These are phyloP conservation scores for Phainopepla nitens DNA, from an alignment of 2,113 vertebrate species.

Conservation along the genomic window DNA sequence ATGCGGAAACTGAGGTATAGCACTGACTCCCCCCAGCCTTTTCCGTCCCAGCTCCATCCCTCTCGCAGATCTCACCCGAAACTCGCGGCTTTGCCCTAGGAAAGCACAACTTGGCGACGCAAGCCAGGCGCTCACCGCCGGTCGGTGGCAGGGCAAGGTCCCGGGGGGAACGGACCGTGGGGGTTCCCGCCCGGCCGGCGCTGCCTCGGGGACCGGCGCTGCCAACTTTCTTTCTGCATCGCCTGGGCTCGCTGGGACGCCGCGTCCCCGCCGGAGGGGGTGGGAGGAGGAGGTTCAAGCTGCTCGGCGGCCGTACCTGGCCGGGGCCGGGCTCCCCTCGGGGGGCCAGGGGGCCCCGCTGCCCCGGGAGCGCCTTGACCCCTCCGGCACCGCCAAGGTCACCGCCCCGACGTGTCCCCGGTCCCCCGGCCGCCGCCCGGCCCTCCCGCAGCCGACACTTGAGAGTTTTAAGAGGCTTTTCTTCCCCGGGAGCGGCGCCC, in stretches of 20 bases:
- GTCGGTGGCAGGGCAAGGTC: background rate
- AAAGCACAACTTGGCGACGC: background rate
- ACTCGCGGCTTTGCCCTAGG: background rate
- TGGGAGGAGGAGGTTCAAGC: background rate
- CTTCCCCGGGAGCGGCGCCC: background rate
- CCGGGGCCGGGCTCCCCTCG: background rate
- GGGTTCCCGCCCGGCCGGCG: background rate
- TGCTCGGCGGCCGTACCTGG: background rate
- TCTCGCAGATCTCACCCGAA: background rate
- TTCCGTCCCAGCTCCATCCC: background rate
- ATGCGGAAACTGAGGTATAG: background rate
- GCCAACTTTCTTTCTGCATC: background rate
- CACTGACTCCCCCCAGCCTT: background rate
- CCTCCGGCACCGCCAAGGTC: background rate
- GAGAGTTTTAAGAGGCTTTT: conserved; percentile 12
- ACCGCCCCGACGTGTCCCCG: background rate
- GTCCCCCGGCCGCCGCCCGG: background rate
- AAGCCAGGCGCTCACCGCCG: background rate
- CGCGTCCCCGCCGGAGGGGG: background rate
- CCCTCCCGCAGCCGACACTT: background rate
- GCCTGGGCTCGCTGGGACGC: background rate
- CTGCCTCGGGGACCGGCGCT: background rate
- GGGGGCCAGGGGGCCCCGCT: background rate
- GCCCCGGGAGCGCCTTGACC: background rate
- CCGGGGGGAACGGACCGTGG: too few species aligned